Percentiles rank a stretch among this genome's conserved stretches.
phyloP scores from a whole-genome alignment of 2,888 invertebrate genomes.

The Drosophila trichaetosa region DNA sequence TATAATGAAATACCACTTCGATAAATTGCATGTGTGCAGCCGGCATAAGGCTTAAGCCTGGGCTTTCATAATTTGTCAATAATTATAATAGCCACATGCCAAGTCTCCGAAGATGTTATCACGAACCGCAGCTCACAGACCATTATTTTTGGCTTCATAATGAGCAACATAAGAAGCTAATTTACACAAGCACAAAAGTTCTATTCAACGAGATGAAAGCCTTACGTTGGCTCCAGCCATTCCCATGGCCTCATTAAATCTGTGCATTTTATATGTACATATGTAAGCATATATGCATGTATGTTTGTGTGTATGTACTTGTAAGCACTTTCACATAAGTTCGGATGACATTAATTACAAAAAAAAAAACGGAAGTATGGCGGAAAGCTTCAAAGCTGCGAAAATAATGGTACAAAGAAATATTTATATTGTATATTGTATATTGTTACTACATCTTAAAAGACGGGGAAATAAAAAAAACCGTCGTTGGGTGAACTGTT shows the following conservation, averaged over 20 bases:
- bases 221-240: conserved; percentile 19
- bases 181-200: conserved; percentile 47
- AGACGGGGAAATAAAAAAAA: neutral
- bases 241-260: conserved; percentile 39
- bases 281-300: neutral
- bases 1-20: conserved; percentile 10
- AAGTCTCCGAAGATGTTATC: conserved; percentile 2
- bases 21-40: conserved; percentile 27
- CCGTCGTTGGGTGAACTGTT: neutral
- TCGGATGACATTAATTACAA: conserved; percentile 48
- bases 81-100: conserved; percentile 35
- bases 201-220: conserved; percentile 45
- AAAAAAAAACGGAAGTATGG: conserved; percentile 10
- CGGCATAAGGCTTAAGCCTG: conserved; percentile 13
- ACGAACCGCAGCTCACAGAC: conserved; percentile 1
- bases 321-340: conserved; percentile 22
- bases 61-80: conserved; percentile 33
- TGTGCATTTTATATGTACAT: conserved; percentile 24
- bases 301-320: neutral
- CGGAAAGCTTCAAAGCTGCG: conserved; percentile 5
- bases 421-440: neutral
- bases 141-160: conserved; percentile 35
- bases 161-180: conserved; percentile 53
- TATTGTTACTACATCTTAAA: neutral
- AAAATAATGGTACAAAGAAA: conserved; percentile 12